Percentiles rank a stretch among this genome's conserved stretches.
Conservation (phyloP, 2,113 vertebrate genomes). For the Chloropsis hardwickii region DNA sequence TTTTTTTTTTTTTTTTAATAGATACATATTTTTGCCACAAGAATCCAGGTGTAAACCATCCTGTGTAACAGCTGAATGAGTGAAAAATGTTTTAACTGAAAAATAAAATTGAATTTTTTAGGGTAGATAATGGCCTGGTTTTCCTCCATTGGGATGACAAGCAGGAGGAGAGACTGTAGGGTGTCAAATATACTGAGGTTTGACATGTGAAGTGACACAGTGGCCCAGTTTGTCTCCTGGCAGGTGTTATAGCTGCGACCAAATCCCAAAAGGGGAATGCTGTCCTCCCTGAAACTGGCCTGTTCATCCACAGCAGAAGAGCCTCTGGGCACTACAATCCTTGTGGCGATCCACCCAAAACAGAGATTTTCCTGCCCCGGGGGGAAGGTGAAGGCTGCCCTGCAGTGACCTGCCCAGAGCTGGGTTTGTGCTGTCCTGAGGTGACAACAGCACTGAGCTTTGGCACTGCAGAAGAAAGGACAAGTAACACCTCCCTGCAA, state of each 20-base stretch:
- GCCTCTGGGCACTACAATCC: not conserved
- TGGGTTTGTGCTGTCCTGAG: not conserved
- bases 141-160: not conserved
- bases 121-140: not conserved
- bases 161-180: not conserved
- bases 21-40: not conserved
- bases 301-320: not conserved
- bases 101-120: not conserved
- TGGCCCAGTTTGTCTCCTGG: constrained; percentile 5
- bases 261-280: not conserved
- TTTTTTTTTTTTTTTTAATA: not conserved
- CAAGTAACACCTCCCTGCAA: not conserved
- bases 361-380: not conserved
- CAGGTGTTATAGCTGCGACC: not conserved
- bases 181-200: not conserved
- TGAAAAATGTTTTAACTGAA: not conserved
- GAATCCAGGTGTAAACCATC: not conserved
- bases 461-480: not conserved
- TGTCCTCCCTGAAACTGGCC: not conserved
- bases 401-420: not conserved
- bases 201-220: not conserved
- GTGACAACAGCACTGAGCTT: not conserved
- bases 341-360: not conserved
- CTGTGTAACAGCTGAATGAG: not conserved
- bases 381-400: not conserved